Base-by-base conservation (phyloP, 2,113 vertebrate species). In the Tachysurus fulvidraco region DNA sequence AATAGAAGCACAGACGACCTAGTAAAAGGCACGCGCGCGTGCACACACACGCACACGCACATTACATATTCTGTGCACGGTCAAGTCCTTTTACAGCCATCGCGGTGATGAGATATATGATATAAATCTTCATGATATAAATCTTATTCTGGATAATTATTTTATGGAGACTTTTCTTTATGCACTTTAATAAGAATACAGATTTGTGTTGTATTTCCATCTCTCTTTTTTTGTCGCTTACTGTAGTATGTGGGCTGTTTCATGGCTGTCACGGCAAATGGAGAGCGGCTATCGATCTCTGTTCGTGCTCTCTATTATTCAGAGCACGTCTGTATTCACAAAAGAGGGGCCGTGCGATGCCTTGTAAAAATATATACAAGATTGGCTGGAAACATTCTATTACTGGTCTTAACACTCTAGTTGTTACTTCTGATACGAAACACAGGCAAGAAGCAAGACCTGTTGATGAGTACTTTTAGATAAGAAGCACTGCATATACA, bases 61-160 rank as follows among this genome's bases (percentile, higher is more conserved):
- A 59, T 92, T 93, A 92, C 90, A 57, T 83, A 93, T 94, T 94
- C 94, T 85, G 78, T 91, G 90, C 93, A 94, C 91, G 74, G 88
- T 88, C 90, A 88, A 30, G 74, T 84, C 54, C 88, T 71, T 92
- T 89, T 36, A 80, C 57, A 80, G 55, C 55, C 30, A 81, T 60
- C 55, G 41, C 21, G 23, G 19, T 81, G 44, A 93, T 82, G 90
- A 92, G 90, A 93, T 5, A 36, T 36, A 36, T 36, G 36, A 36
- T 36, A 36, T 36, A 1, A 36, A 36, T 36, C 36, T 36, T 36
- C 36, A 36, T 36, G 36, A 36, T 36, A 36, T 36, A 36, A 85
- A 79, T 57, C 8, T 28, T 50, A 17, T 21, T 7, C 50, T 21
- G 46, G 41, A n/a, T 83, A 5, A 52, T 62, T 46, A 67, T 83